Evolutionary conservation across 92 coral and sea anemone genomes (phyloP), one percentile per base, ranked within the genome.

Genomic region (Porites divaricata): DNA sequence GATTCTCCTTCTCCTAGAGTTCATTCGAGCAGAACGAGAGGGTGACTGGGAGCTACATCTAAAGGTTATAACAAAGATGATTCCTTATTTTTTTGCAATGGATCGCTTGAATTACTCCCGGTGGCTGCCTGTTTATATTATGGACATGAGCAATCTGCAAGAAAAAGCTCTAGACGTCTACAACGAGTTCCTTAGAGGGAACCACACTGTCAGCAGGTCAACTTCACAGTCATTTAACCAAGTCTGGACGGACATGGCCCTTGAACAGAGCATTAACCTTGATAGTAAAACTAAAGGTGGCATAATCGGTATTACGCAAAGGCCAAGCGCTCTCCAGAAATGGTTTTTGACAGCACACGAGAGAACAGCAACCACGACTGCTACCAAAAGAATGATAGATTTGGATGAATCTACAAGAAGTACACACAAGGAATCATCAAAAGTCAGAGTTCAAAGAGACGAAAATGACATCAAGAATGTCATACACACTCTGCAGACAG

Each of bases 231-330:
- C 92, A 3, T 89, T 85, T 75, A 78, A 54, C 66, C 81, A 86
- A 59, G 85, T 86, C 48, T 85, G 89, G 89, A 85, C 89, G 23
- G 83, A 85, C 70, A 77, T 77, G 89, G 90, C 88, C 12, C 83
- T 91, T 10, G 94, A 83, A 63, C 91, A 91, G 69, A 78, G 87
- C 57, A 59, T 88, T 49, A 84, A 88, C 81, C 83, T 53, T 63
- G 91, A 91, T 87, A 68, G 81, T 21, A 90, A 90, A 72, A 74
- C 85, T 35, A 90, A 61, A 71, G 93, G 89, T 21, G 90, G 88
- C 19, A 82, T 91, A 24, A 72, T 91, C 13, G 94, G 94, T 8
- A 87, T 91, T 51, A 87, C 90, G 3, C 77, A 86, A 71, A 80
- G 79, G 50, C 86, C 88, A 22, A 80, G 86, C 10, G 86, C 90